Conservation (phyloP, 2,888 invertebrate genomes). For the Plusia festucae region DNA sequence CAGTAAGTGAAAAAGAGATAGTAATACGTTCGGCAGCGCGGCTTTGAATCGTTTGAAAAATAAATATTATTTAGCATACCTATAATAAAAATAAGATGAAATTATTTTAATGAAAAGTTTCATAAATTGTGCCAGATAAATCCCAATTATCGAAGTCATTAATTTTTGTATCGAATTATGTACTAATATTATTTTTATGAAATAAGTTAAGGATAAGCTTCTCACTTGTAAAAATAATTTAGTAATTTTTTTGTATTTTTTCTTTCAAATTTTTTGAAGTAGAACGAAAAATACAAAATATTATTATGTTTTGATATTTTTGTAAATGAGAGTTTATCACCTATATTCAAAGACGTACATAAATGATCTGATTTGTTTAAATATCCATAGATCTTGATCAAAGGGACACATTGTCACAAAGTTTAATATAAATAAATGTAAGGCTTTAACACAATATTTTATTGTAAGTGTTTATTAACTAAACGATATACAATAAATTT, state of each 20-base stretch:
- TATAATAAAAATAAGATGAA: slow-evolving; percentile 7
- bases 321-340: slow-evolving; percentile 42
- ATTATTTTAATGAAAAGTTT: slow-evolving; percentile 35
- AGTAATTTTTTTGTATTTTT: background rate
- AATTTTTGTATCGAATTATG: slow-evolving; percentile 61
- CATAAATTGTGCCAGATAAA: slow-evolving; percentile 47
- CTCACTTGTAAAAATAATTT: background rate
- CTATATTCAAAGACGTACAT: slow-evolving; percentile 62
- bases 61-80: slow-evolving; percentile 27
- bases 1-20: slow-evolving; percentile 70
- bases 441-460: slow-evolving; percentile 79
- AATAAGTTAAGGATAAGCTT: slow-evolving; percentile 39
- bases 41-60: slow-evolving; percentile 25
- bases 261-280: background rate
- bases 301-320: background rate
- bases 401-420: slow-evolving; percentile 65
- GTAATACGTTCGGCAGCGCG: slow-evolving; percentile 54
- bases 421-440: slow-evolving; percentile 61
- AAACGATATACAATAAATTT: slow-evolving; percentile 81
- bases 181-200: slow-evolving; percentile 58
- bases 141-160: slow-evolving; percentile 70
- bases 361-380: slow-evolving; percentile 80
- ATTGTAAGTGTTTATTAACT: slow-evolving; percentile 83
- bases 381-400: slow-evolving; percentile 66
- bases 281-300: background rate